Conservation (phyloP, 2,888 invertebrate species). For the Leptinotarsa haldemani region DNA sequence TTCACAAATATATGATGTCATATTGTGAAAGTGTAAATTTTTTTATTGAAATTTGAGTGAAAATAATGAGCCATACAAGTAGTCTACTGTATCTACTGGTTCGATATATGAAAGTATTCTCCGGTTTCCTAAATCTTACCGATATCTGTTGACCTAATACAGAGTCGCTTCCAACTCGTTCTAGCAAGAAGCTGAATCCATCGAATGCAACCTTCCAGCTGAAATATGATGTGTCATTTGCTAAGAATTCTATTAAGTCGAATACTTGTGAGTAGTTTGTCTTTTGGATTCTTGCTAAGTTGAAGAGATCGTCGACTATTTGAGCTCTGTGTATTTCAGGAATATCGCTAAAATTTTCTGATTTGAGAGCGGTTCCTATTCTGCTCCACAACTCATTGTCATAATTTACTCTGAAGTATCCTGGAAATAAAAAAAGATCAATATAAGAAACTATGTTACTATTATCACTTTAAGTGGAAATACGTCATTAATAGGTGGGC, state of each 20-base stretch:
- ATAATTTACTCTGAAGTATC: conserved; percentile 75
- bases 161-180: conserved; percentile 42
- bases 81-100: too few species aligned
- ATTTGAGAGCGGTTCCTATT: conserved; percentile 66
- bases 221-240: conserved; percentile 75
- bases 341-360: conserved; percentile 67
- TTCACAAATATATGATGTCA: too few species aligned
- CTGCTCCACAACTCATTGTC: conserved; percentile 75
- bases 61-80: background rate
- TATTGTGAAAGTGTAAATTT: too few species aligned
- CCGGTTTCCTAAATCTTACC: conserved; percentile 35
- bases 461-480: background rate
- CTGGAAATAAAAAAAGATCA: conserved; percentile 58
- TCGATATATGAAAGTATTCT: background rate
- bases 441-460: too few species aligned
- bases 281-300: conserved; percentile 71
- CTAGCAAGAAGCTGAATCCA: conserved; percentile 49
- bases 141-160: conserved; percentile 41
- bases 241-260: conserved; percentile 75
- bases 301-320: conserved; percentile 79
- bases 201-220: conserved; percentile 77
- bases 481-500: background rate
- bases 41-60: background rate
- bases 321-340: conserved; percentile 79
- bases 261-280: conserved; percentile 71